These are phyloP conservation scores for Lagopus leucura DNA, from an alignment of 2,113 vertebrate genomes.

Conservation along the genomic window DNA sequence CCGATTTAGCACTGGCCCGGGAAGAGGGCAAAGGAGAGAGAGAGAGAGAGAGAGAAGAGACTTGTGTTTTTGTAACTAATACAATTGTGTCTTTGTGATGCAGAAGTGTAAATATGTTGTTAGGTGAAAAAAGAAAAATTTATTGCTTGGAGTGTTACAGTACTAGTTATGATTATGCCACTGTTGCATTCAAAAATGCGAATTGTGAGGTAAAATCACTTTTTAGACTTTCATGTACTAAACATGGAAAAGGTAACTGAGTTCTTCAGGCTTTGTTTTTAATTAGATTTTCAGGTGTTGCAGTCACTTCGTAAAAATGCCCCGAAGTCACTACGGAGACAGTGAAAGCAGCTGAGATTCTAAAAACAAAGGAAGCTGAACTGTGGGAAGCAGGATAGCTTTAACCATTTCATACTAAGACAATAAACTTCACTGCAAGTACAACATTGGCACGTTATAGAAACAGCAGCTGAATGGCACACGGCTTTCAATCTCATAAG, in stretches of 20 bases:
- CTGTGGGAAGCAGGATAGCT: not conserved
- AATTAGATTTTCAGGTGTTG: slow-evolving; percentile 44
- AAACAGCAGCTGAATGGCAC: not conserved
- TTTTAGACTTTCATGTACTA: slow-evolving; percentile 15
- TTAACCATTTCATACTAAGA: not conserved
- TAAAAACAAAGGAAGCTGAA: slow-evolving; percentile 22
- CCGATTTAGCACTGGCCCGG: not conserved
- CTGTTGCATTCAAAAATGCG: not conserved
- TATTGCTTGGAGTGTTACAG: not conserved
- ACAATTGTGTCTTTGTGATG: not conserved
- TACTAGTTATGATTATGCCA: not conserved
- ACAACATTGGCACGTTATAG: not conserved
- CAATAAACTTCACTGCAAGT: not conserved
- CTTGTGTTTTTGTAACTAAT: not conserved
- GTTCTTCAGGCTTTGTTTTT: slow-evolving; percentile 26
- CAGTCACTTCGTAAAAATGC: slow-evolving; percentile 42
- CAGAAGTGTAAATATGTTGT: not conserved
- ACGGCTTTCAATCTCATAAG: not conserved
- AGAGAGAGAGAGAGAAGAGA: not conserved
- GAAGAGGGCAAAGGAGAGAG: not conserved
- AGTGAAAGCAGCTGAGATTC: not conserved
- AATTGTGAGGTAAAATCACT: slow-evolving; percentile 37
- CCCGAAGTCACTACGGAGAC: slow-evolving; percentile 25
- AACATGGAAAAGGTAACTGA: not conserved
- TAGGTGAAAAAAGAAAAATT: not conserved